phyloP scores from a whole-genome alignment of 2,888 invertebrate species.

The Microctonus aethiopoides region DNA sequence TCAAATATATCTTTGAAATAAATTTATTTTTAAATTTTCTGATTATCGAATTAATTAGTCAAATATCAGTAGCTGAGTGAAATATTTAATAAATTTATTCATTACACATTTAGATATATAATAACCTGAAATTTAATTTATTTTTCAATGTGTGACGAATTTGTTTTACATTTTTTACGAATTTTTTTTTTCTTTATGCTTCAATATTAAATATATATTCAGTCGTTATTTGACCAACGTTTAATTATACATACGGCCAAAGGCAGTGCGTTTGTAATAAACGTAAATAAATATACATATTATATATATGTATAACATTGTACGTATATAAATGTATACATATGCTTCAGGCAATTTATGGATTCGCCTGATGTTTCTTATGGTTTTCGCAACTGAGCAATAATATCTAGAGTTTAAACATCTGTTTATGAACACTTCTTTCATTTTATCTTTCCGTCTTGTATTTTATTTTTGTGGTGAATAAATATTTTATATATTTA shows the following conservation, averaged over 20 bases:
- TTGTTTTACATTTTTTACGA: background rate
- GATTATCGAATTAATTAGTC: no score
- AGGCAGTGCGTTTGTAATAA: no score
- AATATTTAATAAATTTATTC: no score
- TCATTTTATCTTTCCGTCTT: background rate
- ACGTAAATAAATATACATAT: background rate
- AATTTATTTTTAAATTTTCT: no score
- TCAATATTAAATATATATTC: background rate
- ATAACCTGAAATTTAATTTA: no score
- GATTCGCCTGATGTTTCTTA: slow-evolving; percentile 4
- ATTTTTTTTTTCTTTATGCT: background rate
- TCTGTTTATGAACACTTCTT: background rate
- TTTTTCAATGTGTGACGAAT: no score
- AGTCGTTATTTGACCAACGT: no score
- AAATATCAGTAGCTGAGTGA: no score
- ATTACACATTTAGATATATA: no score
- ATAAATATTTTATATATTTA: background rate
- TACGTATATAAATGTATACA: background rate
- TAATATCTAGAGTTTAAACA: background rate
- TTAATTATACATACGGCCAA: no score
- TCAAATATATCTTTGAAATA: no score
- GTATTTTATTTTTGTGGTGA: background rate
- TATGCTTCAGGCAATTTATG: slow-evolving; percentile 12
- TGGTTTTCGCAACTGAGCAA: slow-evolving; percentile 8
- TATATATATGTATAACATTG: background rate